phyloP scores from a whole-genome alignment of 2,888 invertebrate species.

The Apeira syringaria region DNA sequence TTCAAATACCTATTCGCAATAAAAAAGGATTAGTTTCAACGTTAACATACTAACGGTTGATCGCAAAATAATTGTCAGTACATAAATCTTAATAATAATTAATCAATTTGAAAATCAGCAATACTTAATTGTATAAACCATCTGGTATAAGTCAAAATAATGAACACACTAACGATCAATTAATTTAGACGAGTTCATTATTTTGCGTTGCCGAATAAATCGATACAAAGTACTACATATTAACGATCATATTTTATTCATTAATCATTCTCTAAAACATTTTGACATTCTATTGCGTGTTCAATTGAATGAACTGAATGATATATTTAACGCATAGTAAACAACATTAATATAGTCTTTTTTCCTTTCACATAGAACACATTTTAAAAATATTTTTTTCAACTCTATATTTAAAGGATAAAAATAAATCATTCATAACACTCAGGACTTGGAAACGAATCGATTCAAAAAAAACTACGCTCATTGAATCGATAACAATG shows the following conservation, averaged over 20 bases:
- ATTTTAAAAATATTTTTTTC: neutral
- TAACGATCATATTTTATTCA: constrained; percentile 36
- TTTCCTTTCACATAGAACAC: neutral
- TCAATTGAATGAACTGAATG: constrained; percentile 31
- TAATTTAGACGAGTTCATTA: constrained; percentile 13
- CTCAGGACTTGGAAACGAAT: constrained; percentile 70
- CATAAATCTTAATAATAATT: too few relatives aligned
- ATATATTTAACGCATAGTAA: constrained; percentile 15
- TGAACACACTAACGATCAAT: too few relatives aligned
- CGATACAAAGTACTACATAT: constrained; percentile 21
- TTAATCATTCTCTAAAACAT: constrained; percentile 55
- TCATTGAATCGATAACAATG: constrained; percentile 78
- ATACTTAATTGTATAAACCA: too few relatives aligned
- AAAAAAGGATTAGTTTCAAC: too few relatives aligned
- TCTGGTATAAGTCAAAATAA: too few relatives aligned
- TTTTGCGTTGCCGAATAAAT: constrained; percentile 23
- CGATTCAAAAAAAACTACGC: constrained; percentile 69
- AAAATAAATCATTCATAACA: constrained; percentile 75
- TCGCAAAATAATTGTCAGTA: too few relatives aligned
- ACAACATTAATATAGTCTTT: constrained; percentile 8
- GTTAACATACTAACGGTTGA: too few relatives aligned
- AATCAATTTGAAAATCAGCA: too few relatives aligned
- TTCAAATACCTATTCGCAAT: too few relatives aligned
- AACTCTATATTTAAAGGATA: constrained; percentile 40
- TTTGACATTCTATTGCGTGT: constrained; percentile 47